A percentile compares a stretch with the other conserved stretches of the same genome.
Evolutionary conservation across 2,797 vertebrate species (phyloP).

Genomic region (Liasis olivaceus): DNA sequence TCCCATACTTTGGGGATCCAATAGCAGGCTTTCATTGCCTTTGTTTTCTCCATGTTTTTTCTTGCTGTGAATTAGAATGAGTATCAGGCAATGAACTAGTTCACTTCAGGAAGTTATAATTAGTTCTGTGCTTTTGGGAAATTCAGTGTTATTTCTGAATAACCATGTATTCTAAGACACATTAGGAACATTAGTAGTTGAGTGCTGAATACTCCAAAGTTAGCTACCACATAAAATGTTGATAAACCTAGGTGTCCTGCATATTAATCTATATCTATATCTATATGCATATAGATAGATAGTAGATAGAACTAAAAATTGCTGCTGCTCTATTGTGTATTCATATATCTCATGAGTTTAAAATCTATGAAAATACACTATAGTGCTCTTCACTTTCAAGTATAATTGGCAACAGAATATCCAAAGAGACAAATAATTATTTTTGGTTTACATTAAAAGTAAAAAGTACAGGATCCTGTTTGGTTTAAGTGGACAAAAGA

Average conservation of each 20-base stretch:
- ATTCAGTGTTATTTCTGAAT: neutral
- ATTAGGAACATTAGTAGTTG: conserved; percentile 39
- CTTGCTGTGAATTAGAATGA: neutral
- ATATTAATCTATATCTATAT: conserved; percentile 3
- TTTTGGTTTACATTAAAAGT: conserved; percentile 48
- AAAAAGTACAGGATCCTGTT: conserved; percentile 25
- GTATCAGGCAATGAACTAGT: neutral
- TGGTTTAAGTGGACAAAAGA: conserved; percentile 14
- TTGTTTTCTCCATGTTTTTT: neutral
- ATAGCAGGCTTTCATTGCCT: neutral
- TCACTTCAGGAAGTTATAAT: conserved; percentile 7
- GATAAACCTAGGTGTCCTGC: conserved; percentile 43
- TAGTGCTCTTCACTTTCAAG: conserved; percentile 7
- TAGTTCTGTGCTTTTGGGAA: neutral
- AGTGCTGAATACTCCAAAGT: conserved; percentile 50
- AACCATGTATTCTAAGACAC: conserved; percentile 38
- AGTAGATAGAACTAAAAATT: neutral
- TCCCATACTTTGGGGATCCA: neutral
- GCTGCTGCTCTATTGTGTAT: neutral
- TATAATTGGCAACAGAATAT: conserved; percentile 32
- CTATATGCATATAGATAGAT: neutral
- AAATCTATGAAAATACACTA: conserved; percentile 28
- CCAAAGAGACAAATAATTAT: conserved; percentile 50
- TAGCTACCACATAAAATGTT: conserved; percentile 19
- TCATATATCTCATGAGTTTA: conserved; percentile 20